These are phyloP conservation scores for Glossosoma conforme DNA, from an alignment of 1,140 invertebrate species.

Conservation along the genomic window DNA sequence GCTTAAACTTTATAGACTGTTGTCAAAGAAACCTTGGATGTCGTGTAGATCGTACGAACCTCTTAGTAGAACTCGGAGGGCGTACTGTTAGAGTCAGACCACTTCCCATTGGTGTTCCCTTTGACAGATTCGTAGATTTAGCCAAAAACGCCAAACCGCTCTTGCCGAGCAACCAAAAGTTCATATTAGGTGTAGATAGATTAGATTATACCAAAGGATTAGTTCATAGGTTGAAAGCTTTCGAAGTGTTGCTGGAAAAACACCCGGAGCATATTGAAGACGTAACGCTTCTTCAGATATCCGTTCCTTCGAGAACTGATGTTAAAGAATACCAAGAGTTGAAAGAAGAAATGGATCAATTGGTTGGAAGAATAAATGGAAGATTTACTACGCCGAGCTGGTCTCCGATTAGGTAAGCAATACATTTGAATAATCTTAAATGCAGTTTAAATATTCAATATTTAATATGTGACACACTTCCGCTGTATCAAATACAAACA, in stretches of 20 bases:
- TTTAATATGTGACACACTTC: no score
- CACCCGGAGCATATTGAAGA: conserved; percentile 83
- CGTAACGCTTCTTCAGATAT: conserved; percentile 77
- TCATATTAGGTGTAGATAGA: conserved; percentile 81
- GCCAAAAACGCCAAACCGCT: conserved; percentile 74
- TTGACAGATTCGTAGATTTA: conserved; percentile 77
- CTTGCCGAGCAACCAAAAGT: conserved; percentile 67
- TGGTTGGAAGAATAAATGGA: conserved; percentile 83
- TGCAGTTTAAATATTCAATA: no score
- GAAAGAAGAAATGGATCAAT: conserved; percentile 86
- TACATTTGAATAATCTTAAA: no score
- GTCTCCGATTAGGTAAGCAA: conserved; percentile 76
- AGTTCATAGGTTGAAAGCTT: conserved; percentile 76
- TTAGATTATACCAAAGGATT: conserved; percentile 90
- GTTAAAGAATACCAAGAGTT: conserved; percentile 88
- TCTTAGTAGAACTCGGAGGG: conserved; percentile 82
- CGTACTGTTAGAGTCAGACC: conserved; percentile 77
- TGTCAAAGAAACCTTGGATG: conserved; percentile 82
- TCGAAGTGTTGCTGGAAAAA: conserved; percentile 77
- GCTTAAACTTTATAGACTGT: conserved; percentile 87
- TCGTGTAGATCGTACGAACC: conserved; percentile 79
- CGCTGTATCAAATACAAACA: no score
- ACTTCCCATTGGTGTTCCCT: conserved; percentile 83
- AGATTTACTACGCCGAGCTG: conserved; percentile 83
- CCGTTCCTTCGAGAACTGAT: conserved; percentile 84